Evolutionary conservation across 2,797 vertebrate species (phyloP), one percentile per base, ranked within the genome.

Genomic region (Neomorphus geoffroyi): DNA sequence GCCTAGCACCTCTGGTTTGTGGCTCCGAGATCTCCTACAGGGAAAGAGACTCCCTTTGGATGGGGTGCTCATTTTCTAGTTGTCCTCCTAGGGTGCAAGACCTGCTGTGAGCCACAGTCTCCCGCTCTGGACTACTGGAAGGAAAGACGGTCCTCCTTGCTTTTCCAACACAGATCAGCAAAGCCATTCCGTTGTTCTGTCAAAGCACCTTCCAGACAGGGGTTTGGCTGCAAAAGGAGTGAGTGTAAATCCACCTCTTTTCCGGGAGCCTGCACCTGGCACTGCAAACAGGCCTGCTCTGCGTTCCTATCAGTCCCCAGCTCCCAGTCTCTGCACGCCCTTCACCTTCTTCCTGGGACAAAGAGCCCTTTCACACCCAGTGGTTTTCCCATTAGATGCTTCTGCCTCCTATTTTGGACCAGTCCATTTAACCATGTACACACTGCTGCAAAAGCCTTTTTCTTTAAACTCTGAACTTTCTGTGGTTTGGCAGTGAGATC

Each of bases 291-390:
- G 46, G 56, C n/a, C 56, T 83, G 69, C 65, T 46, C 33, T 48
- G 51, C 3, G 5, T 23, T 62, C 24, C 2, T 9, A 46, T 74
- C 82, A 90, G 93, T 61, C 50, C 65, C 30, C 53, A 30, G 32
- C 7, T 18, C 86, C 79, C 70, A 73, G 84, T 35, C 67, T 53
- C 66, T 43, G 66, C 41, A 60, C 1, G 0, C n/a, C 86, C 77
- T 85, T 86, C 0, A 2, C 45, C 70, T 79, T 94, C 86, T 82
- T 82, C 64, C 86, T 60, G 65, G 69, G 53, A 96, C 92, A 94
- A 94, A 94, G 93, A 90, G 41, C 77, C 71, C 72, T 94, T 96
- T 96, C 94, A 96, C 77, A 24, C 32, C 27, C 75, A 28, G 46
- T 66, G 28, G 18, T 90, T 62, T 86, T 74, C 41, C 65, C 45